A percentile compares a stretch with the other conserved stretches of the same genome.
These are phyloP conservation scores for Portunus trituberculatus DNA, from an alignment of 1,140 invertebrate genomes.

Conservation along the genomic window DNA sequence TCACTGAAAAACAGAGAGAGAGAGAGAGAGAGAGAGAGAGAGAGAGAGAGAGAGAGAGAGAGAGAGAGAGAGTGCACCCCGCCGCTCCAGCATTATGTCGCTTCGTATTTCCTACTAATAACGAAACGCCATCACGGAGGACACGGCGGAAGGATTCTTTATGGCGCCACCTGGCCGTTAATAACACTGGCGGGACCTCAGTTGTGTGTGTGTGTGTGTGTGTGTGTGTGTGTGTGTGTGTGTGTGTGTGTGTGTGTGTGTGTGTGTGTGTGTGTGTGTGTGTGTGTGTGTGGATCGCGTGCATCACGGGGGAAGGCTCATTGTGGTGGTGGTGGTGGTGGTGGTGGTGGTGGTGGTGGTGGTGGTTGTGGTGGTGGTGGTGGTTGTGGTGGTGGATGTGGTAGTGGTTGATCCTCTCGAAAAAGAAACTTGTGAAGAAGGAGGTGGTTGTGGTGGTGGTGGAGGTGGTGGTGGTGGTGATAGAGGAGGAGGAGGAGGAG, in stretches of 20 bases:
- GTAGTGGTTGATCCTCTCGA: not conserved
- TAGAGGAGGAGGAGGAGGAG: no score
- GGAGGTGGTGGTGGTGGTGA: not conserved
- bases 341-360: not conserved
- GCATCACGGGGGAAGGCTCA: not conserved
- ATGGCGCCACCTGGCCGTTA: not conserved
- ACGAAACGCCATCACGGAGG: not conserved
- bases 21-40: no score
- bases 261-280: not conserved
- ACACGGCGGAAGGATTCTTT: not conserved
- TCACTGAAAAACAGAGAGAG: no score
- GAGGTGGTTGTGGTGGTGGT: not conserved
- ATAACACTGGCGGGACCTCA: not conserved
- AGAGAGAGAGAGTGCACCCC: not conserved
- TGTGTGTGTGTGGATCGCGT: not conserved
- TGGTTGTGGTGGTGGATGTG: not conserved
- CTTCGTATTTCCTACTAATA: not conserved
- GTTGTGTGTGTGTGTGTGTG: not conserved
- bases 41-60: no score
- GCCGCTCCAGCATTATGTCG: not conserved
- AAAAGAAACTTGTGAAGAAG: not conserved
- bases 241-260: not conserved
- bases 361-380: not conserved
- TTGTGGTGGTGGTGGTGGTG: not conserved
- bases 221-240: not conserved